Evolutionary conservation across 2,797 vertebrate genomes (phyloP).

Genomic region (Perodicticus potto): DNA sequence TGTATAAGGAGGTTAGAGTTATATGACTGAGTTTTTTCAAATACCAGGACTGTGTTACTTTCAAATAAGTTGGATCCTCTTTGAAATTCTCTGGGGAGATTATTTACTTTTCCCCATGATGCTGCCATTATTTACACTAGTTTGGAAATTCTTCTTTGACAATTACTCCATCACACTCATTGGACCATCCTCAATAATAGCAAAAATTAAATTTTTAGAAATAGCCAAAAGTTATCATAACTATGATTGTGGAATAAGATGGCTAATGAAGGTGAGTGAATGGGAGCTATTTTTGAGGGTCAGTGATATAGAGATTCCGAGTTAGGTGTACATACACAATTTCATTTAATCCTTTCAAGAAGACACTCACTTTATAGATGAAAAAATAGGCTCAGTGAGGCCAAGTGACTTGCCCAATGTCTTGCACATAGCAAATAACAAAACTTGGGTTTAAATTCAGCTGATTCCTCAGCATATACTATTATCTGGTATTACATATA

Average conservation of each 20-base stretch:
- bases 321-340: not conserved
- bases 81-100: not conserved
- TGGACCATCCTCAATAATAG: not conserved
- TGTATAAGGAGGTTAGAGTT: not conserved
- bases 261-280: not conserved
- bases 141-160: conserved; percentile 27
- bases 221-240: not conserved
- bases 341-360: conserved; percentile 17
- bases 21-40: not conserved
- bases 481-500: no score
- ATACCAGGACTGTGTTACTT: conserved; percentile 20
- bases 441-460: not conserved
- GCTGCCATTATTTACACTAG: not conserved
- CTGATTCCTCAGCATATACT: not conserved
- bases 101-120: not conserved
- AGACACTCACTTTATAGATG: conserved; percentile 33
- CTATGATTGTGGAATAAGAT: not conserved
- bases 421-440: not conserved
- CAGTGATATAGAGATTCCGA: not conserved
- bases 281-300: not conserved
- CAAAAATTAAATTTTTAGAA: conserved; percentile 47
- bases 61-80: conserved; percentile 40
- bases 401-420: not conserved
- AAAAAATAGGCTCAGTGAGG: not conserved
- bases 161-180: not conserved